Base-by-base conservation (phyloP, 2,113 vertebrate genomes). In the Myiopsitta monachus region DNA sequence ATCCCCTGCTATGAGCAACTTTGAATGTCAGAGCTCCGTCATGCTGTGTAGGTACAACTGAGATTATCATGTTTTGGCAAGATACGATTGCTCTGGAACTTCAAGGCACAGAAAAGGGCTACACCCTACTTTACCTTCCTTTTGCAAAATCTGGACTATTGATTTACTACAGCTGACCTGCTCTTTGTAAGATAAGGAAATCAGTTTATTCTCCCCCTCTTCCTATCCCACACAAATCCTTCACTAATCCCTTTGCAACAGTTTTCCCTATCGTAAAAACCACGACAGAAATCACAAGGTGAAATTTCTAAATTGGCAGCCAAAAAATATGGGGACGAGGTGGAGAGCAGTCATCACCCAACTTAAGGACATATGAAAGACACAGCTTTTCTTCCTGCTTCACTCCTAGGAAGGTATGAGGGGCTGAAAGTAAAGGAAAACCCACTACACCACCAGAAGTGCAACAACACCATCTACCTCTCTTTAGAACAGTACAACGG, bases 41-140 rank as follows among this genome's bases (percentile, higher is more conserved):
- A 39, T 44, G 77, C 77, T 87, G 43, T 41, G 63, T 74, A 84
- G 76, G 47, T 73, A 97, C 64, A 82, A 78, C 69, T 64, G 30
- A 78, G 38, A 81, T 44, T 39, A 61, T 59, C 22, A 18, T 64
- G 68, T 64, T 94, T 86, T 92, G 83, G 90, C 72, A 90, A 93
- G 77, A 88, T 36, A 90, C 74, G 93, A 88, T 83, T 92, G 33
- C 52, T 90, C 73, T 87, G 39, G 52, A 93, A 44, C 79, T 92
- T 90, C 82, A 70, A 96, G 90, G 59, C 55, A 86, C 13, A 79
- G 66, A 85, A 91, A 62, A 80, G 26, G 51, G 77, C 59, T 88
- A 69, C 82, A 85, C 41, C 77, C 46, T 67, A 22, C 39, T 88
- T 61, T 78, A 55, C 59, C 21, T 64, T 80, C n/a, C 26, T 72